Base-by-base conservation (phyloP, 2,113 vertebrate genomes). In the Mugil cephalus region DNA sequence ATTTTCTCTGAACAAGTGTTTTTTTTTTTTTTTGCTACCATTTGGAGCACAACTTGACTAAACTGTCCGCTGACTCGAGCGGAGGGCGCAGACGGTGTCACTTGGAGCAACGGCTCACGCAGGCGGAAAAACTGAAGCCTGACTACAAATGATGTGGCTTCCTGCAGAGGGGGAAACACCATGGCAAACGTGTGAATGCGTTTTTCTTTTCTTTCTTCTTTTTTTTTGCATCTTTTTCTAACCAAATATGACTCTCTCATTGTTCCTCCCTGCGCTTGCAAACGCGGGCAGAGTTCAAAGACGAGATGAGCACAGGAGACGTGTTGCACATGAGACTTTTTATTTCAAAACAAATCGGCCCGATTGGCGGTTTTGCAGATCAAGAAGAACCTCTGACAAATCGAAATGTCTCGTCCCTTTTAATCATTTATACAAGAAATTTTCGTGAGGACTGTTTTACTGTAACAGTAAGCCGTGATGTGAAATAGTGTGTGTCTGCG, bases 121-220 rank as follows among this genome's bases (percentile, higher is more conserved):
- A 17, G 50, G 70, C 63, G 73, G 74, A 83, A 79, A 82, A 78
- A 82, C 56, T 70, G 55, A 82, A 68, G 74, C 43, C 67, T 52
- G 55, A 79, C 74, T 71, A 69, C 53, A 88, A 88, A 87, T 85
- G 68, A 87, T 82, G 88, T 82, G 81, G 87, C 81, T 92, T 92
- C 87, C 90, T 92, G 87, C 61, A 74, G 34, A 76, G 74, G 80
- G 83, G 87, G 84, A 90, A 87, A 84, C 80, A 84, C 83, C 79
- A 83, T 71, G 82, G 69, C 56, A 83, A 74, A 79, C 38, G 61
- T 85, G 77, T 85, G 77, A 85, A 67, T 76, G 59, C 60, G 17
- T 56, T 77, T 77, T 69, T 55, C 5, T 48, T 19, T 58, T 50
- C 34, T 61, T 30, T 45, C 4, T 58, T 18, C 17, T 52, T 15